Conservation (phyloP, 2,888 invertebrate species). For the Coenonympha arcania region DNA sequence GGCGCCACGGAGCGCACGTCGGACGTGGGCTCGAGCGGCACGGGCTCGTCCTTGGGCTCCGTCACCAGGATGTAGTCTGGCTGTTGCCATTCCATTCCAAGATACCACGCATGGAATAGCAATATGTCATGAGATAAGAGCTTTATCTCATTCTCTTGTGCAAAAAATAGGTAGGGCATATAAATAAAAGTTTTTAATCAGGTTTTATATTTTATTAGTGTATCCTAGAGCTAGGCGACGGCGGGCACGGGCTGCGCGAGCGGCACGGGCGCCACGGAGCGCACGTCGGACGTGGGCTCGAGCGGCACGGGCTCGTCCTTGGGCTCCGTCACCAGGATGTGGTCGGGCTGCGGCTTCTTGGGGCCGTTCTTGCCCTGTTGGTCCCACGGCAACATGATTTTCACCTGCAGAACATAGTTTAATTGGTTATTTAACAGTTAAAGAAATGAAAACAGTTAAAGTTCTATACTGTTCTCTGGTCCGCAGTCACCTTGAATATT, state of each 20-base stretch:
- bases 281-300: slow-evolving; percentile 83
- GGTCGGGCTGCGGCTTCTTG: slow-evolving; percentile 97
- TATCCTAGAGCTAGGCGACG: slow-evolving; percentile 55
- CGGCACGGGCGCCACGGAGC: slow-evolving; percentile 77
- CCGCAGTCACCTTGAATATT: too few species aligned
- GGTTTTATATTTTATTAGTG: slow-evolving; percentile 32
- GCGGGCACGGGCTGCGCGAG: slow-evolving; percentile 57
- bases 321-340: slow-evolving; percentile 96
- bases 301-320: slow-evolving; percentile 90
- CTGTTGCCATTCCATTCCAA: slow-evolving; percentile 74
- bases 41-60: slow-evolving; percentile 96
- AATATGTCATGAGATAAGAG: too few species aligned
- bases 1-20: slow-evolving; percentile 81
- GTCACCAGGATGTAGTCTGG: slow-evolving; percentile 98
- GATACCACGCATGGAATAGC: neutral
- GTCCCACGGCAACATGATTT: slow-evolving; percentile 99
- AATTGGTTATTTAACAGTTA: too few species aligned
- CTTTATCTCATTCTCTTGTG: too few species aligned
- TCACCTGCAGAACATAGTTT: slow-evolving; percentile 81
- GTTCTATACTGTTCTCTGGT: too few species aligned
- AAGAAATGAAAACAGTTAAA: too few species aligned
- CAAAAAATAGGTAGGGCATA: too few species aligned
- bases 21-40: slow-evolving; percentile 80
- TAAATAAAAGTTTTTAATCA: slow-evolving; percentile 4
- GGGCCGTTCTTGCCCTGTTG: slow-evolving; percentile 98